Base-by-base conservation (phyloP, 2,113 vertebrate genomes). In the Centrocercus urophasianus region DNA sequence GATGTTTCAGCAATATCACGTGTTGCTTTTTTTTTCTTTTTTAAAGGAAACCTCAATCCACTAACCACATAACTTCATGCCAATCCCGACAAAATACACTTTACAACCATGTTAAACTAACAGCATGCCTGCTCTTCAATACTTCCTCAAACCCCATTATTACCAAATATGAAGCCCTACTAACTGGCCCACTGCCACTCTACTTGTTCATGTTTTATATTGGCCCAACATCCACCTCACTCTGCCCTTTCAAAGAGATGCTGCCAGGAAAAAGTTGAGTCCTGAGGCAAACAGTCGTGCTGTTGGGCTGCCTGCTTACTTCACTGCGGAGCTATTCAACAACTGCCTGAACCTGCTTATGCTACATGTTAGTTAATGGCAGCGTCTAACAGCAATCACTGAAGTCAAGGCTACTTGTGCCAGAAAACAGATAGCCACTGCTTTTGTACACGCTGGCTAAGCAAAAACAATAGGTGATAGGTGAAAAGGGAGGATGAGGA, bases 41-140 rank as follows among this genome's bases (percentile, higher is more conserved):
- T 72, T 52, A 42, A 89, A 73, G 72, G 63, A 86, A 96, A 88
- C 95, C 90, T 95, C 93, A 93, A 83, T 47, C 56, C 79, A 85
- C 94, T 96, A 95, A 95, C 75, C 82, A 89, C 52, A 34, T 60
- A 87, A 93, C 75, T 77, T 93, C 75, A 92, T 14, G 43, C 61
- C 61, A 64, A 40, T 19, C 61, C 38, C 25, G 64, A 86, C 42
- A 65, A 77, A 57, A 89, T 3, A 9, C n/a, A 69, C 24, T 48
- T 91, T 73, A 71, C 56, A 93, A 86, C 59, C 84, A 74, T 0
- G 0, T 8, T 76, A 52, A 86, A 69, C 12, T 67, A 59, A 65
- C 47, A 64, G 27, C 27, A 71, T 21, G 67, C 25, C 47, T 76
- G 10, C 24, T 77, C 76, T 81, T 69, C 73, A 83, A 9, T 80